These are phyloP conservation scores for Armadillidium nasatum DNA, from an alignment of 1,140 invertebrate species.

Conservation along the genomic window DNA sequence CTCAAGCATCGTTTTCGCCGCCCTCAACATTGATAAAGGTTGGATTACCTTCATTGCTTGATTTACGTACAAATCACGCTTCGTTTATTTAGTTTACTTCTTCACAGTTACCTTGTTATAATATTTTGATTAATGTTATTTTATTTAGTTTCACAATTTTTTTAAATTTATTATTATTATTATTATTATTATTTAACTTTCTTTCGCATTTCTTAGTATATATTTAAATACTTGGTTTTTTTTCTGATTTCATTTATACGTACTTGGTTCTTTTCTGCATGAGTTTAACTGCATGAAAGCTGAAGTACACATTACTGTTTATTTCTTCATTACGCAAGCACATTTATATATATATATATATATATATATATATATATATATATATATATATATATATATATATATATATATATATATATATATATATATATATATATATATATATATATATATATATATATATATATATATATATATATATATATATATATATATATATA, in stretches of 20 bases:
- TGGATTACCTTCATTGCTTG: conserved; percentile 22
- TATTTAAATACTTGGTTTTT: background rate
- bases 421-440: conserved; percentile 17
- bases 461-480: conserved; percentile 21
- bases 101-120: too few relatives aligned
- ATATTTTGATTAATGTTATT: too few relatives aligned
- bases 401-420: conserved; percentile 18
- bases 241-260: background rate
- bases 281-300: too few relatives aligned
- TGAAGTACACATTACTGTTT: background rate
- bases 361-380: conserved; percentile 27
- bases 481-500: conserved; percentile 10
- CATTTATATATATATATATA: conserved; percentile 26
- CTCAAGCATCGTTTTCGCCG: conserved; percentile 29
- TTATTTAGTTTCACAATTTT: background rate
- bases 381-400: conserved; percentile 24
- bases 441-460: conserved; percentile 6
- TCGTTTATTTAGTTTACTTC: background rate
- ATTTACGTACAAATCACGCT: background rate
- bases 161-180: background rate
- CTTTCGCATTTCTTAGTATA: background rate
- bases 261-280: too few relatives aligned
- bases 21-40: conserved; percentile 34
- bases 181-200: background rate
- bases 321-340: background rate